These are phyloP conservation scores for Fabriciana adippe DNA, from an alignment of 2,888 invertebrate species.

Conservation along the genomic window DNA sequence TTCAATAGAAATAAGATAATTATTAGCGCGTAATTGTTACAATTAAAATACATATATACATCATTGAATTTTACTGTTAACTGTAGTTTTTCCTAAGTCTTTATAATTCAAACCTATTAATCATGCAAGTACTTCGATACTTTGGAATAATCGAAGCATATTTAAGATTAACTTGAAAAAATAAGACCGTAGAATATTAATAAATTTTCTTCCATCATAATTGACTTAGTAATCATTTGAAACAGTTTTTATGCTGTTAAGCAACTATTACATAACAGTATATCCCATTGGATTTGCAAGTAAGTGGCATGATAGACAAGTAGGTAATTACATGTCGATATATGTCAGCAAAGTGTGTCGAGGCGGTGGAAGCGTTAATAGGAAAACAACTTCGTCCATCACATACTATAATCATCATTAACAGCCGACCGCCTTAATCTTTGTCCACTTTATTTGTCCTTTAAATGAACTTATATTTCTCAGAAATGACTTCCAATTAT, in stretches of 20 bases:
- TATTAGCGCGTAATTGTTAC: constrained; percentile 10
- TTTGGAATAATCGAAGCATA: too few species aligned
- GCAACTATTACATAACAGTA: constrained; percentile 32
- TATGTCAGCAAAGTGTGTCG: constrained; percentile 40
- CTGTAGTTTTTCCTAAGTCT: neutral
- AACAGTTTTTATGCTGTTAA: constrained; percentile 19
- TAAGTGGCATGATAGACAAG: constrained; percentile 24
- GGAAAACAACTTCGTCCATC: constrained; percentile 17
- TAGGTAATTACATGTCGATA: constrained; percentile 38
- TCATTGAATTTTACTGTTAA: neutral
- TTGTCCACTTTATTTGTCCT: neutral
- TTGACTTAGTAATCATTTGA: neutral
- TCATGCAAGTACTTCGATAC: too few species aligned
- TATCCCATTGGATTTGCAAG: constrained; percentile 12
- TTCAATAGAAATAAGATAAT: constrained; percentile 28
- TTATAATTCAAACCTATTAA: neutral
- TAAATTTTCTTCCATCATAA: neutral
- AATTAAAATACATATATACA: constrained; percentile 4
- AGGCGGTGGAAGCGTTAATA: constrained; percentile 33
- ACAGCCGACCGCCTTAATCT: constrained; percentile 8
- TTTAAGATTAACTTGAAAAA: too few species aligned
- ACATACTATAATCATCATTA: constrained; percentile 17
- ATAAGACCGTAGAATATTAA: too few species aligned
- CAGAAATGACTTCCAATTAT: constrained; percentile 3
- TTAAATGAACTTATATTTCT: constrained; percentile 12